These are phyloP conservation scores for Australoheros facetus DNA, from an alignment of 2,797 vertebrate genomes.

Conservation along the genomic window DNA sequence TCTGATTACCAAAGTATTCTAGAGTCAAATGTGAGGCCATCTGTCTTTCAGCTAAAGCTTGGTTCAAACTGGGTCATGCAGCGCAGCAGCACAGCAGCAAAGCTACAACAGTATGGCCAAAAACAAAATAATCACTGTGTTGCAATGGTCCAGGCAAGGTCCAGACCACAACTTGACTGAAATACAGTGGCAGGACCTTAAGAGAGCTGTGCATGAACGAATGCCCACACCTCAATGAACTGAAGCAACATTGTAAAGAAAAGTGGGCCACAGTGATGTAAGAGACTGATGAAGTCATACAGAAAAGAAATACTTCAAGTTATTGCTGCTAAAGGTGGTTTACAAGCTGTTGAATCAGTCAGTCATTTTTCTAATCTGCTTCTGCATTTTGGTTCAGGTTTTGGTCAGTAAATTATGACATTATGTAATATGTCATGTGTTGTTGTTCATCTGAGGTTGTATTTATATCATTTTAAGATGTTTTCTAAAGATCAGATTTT, in stretches of 20 bases:
- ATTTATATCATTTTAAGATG: neutral
- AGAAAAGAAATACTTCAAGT: neutral
- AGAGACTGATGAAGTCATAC: neutral
- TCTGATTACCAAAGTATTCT: neutral
- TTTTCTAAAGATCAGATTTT: neutral
- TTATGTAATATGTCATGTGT: neutral
- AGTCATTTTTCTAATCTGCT: too few relatives aligned
- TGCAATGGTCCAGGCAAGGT: neutral
- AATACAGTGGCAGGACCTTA: neutral
- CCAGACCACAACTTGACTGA: too few relatives aligned
- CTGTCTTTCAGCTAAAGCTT: neutral
- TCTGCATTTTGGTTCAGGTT: too few relatives aligned
- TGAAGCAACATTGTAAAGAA: neutral
- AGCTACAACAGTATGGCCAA: neutral
- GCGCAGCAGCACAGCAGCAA: neutral
- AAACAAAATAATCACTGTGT: neutral
- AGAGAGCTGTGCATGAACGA: fast-evolving
- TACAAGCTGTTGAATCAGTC: neutral
- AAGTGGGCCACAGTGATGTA: neutral
- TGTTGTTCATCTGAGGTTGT: neutral
- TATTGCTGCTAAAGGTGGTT: neutral
- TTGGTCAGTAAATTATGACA: neutral
- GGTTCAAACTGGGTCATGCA: neutral
- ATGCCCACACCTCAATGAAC: neutral
- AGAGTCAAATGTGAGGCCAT: neutral